A percentile compares a stretch with the other conserved stretches of the same genome.
These are phyloP conservation scores for Blastobasis lacticolella DNA, from an alignment of 2,888 invertebrate species.

Conservation along the genomic window DNA sequence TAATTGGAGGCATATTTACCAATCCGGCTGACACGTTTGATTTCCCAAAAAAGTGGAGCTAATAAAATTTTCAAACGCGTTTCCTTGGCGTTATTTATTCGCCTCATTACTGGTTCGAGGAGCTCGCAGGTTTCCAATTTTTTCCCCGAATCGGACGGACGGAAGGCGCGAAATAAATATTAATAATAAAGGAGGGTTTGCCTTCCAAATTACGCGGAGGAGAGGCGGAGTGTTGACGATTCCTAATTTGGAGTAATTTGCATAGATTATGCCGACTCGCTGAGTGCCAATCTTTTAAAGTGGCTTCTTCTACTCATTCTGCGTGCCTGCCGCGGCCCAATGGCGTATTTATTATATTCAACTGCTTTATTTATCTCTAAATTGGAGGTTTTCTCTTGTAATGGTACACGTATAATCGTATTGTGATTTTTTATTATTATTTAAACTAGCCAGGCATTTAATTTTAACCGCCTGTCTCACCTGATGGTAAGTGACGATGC, in stretches of 20 bases:
- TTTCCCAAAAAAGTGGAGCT: not conserved
- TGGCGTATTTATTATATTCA: conserved; percentile 62
- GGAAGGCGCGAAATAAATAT: conserved; percentile 64
- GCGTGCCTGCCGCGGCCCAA: conserved; percentile 57
- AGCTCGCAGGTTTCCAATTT: conserved; percentile 47
- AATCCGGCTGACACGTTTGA: not conserved
- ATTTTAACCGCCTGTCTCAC: too few relatives aligned
- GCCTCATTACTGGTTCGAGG: conserved; percentile 53
- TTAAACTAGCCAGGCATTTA: too few relatives aligned
- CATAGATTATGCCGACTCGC: conserved; percentile 73
- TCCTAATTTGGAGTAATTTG: conserved; percentile 73
- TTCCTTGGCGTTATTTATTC: conserved; percentile 42
- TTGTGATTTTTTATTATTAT: too few relatives aligned
- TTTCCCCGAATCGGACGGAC: conserved; percentile 48
- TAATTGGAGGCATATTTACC: too few relatives aligned
- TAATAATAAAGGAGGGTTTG: conserved; percentile 73
- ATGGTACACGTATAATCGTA: too few relatives aligned
- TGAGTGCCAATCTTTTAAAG: conserved; percentile 75
- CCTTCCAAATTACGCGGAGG: conserved; percentile 61
- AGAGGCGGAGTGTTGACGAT: conserved; percentile 67
- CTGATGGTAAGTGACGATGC: too few relatives aligned
- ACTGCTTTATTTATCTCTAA: conserved; percentile 40
- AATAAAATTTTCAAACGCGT: not conserved
- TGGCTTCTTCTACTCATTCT: conserved; percentile 69
- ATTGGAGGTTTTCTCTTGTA: conserved; percentile 22